Base-by-base conservation (phyloP, 2,113 vertebrate species). In the Salminus brasiliensis region DNA sequence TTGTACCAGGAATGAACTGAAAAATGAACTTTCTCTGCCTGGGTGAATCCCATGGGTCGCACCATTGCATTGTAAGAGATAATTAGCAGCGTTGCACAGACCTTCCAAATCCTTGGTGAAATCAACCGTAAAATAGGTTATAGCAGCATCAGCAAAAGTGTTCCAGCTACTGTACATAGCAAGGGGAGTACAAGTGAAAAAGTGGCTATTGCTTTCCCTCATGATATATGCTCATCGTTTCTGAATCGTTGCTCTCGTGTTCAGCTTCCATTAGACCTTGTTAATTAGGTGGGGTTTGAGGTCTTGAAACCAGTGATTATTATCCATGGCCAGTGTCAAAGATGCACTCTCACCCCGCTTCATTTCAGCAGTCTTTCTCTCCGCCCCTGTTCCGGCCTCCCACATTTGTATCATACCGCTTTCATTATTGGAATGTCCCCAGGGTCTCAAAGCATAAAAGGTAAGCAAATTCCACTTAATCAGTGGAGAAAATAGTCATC, bases 401-500 rank as follows among this genome's bases (percentile, higher is more conserved):
- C 59, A 47, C 49, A 83, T 76, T 72, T 45, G 47, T 72, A 32
- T 73, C 72, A 39, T 76, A 47, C 69, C 47, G 3, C 18, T 67
- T 59, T 89, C 49, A 81, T 89, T 85, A 86, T 72, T 80, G 23
- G 29, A 76, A 41, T 66, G 25, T 32, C 63, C 70, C 62, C 52
- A 9, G 21, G 78, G 43, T 70, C 84, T 78, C 73, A 69, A 71
- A 71, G 78, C 70, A 83, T 74, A 79, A 79, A 83, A 86, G 72
- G 80, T 81, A 81, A 79, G 74, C 66, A 85, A 72, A 87, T 87
- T 86, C 76, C 27, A 74, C 74, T 84, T 84, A 80, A 88, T 86
- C 78, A 80, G 75, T 81, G 86, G 67, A 77, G 74, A 62, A 67
- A 78, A 80, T 52, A 55, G 66, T 49, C 30, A 82, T 86, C 0